Conservation (phyloP, 2,797 vertebrate genomes). For the Galago senegalensis region DNA sequence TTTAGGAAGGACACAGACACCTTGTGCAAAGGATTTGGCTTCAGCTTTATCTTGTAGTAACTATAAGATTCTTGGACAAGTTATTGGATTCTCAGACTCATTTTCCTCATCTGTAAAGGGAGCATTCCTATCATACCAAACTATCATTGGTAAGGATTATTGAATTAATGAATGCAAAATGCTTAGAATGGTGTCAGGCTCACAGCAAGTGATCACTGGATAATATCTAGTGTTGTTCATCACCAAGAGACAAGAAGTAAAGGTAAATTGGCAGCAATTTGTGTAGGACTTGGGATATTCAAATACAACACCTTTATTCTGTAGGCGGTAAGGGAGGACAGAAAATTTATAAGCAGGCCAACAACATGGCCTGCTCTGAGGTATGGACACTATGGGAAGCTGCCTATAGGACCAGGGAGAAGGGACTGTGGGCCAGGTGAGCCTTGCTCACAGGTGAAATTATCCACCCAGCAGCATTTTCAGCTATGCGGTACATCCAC, state of each 20-base stretch:
- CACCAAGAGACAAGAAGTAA: neutral
- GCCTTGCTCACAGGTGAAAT: neutral
- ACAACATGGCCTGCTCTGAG: neutral
- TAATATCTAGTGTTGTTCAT: neutral
- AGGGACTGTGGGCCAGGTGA: neutral
- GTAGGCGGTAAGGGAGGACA: neutral
- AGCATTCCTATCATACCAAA: neutral
- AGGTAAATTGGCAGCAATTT: neutral
- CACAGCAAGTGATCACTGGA: neutral
- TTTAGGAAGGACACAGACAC: neutral
- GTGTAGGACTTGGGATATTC: neutral
- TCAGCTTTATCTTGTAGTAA: neutral
- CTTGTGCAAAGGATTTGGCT: neutral
- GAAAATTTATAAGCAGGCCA: neutral
- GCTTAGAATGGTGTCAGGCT: neutral
- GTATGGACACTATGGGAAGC: neutral
- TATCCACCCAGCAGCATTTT: neutral
- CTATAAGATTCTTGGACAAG: neutral
- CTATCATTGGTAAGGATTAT: neutral
- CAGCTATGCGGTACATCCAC: neutral
- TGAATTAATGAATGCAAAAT: neutral
- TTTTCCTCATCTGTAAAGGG: conserved; percentile 11
- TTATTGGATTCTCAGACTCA: neutral
- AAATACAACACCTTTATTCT: neutral
- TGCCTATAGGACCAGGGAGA: neutral